Evolutionary conservation across 2,113 vertebrate genomes (phyloP).

Genomic region (Siniperca knerii): DNA sequence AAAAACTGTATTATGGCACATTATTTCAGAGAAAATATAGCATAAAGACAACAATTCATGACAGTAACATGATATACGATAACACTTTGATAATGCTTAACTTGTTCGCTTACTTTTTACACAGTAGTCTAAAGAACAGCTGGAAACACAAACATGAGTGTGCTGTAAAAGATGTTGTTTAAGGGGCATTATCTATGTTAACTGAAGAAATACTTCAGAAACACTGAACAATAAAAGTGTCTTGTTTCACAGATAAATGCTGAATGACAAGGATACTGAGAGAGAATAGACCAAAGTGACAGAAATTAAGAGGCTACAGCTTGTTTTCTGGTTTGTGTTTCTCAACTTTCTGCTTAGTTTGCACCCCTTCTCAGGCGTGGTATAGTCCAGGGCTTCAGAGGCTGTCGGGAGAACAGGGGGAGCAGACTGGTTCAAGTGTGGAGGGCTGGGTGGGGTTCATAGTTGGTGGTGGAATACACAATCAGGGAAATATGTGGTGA

Average conservation of each 20-base stretch:
- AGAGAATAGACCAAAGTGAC: conserved; percentile 18
- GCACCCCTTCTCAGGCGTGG: neutral
- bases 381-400: conserved; percentile 27
- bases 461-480: conserved; percentile 16
- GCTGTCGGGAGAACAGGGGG: conserved; percentile 6
- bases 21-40: conserved; percentile 27
- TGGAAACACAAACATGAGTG: conserved; percentile 9
- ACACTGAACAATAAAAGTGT: conserved; percentile 1
- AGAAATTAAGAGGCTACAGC: conserved; percentile 13
- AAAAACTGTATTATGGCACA: conserved; percentile 27
- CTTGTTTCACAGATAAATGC: conserved; percentile 12
- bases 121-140: conserved; percentile 33
- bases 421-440: neutral
- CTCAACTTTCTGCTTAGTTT: conserved; percentile 22
- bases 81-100: conserved; percentile 23
- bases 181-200: neutral
- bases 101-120: conserved; percentile 25
- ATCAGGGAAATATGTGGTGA: neutral
- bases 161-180: neutral
- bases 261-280: neutral
- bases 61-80: conserved; percentile 9
- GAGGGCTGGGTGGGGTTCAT: neutral
- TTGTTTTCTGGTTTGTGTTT: conserved; percentile 24
- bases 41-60: conserved; percentile 21
- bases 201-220: neutral